phyloP scores from a whole-genome alignment of 2,888 invertebrate species.

The Adela reaumurella region DNA sequence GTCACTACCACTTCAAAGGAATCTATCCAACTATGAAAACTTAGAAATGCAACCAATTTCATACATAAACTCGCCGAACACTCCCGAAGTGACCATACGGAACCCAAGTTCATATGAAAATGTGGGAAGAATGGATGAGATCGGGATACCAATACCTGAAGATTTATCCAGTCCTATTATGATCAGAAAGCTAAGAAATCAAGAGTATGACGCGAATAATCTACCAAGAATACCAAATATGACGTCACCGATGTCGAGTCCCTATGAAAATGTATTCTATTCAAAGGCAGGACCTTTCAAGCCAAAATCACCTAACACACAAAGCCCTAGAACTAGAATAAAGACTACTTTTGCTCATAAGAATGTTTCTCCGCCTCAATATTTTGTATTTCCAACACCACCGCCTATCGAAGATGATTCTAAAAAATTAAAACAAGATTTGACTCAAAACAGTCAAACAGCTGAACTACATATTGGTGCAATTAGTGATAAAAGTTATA shows the following conservation, averaged over 20 bases:
- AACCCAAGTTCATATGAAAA: constrained; percentile 31
- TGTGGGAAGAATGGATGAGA: constrained; percentile 42
- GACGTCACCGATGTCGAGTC: constrained; percentile 34
- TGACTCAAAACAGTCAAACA: too few relatives aligned
- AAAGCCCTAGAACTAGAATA: constrained; percentile 59
- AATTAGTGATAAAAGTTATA: too few relatives aligned
- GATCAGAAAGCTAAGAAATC: constrained; percentile 26
- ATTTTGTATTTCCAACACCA: constrained; percentile 46
- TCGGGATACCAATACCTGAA: constrained; percentile 43
- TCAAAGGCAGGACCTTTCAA: constrained; percentile 27
- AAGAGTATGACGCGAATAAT: constrained; percentile 19
- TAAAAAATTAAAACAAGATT: constrained; percentile 11
- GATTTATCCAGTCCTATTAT: constrained; percentile 42
- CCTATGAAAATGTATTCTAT: constrained; percentile 61
- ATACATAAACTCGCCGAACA: constrained; percentile 25
- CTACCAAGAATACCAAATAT: constrained; percentile 8
- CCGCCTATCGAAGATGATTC: constrained; percentile 27
- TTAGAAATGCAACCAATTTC: constrained; percentile 30
- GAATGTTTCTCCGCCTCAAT: constrained; percentile 44
- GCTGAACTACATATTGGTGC: too few relatives aligned
- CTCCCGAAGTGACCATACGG: constrained; percentile 29
- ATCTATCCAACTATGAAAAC: constrained; percentile 55
- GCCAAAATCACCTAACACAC: constrained; percentile 46
- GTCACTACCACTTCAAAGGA: constrained; percentile 33
- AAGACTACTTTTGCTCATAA: constrained; percentile 57